A percentile compares a stretch with the other conserved stretches of the same genome.
Evolutionary conservation across 2,113 vertebrate genomes (phyloP).

Genomic region (Oryzias woworae): DNA sequence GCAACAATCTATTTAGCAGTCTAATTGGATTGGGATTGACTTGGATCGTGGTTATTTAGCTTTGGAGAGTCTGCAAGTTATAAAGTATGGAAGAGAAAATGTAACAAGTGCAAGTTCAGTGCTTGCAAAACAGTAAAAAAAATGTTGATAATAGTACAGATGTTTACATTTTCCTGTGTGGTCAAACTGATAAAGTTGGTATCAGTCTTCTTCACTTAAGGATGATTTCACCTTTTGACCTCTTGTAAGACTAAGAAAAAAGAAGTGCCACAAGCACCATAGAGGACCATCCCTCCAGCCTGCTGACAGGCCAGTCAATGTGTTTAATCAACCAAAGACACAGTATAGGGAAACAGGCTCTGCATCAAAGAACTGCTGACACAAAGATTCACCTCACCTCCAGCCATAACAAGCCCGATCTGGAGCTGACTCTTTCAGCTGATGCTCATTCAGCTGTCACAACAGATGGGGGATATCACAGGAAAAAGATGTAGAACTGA

Average conservation of each 20-base stretch:
- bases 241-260: conserved; percentile 27
- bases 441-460: background rate
- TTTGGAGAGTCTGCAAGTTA: background rate
- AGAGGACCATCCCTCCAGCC: conserved; percentile 49
- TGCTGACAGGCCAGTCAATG: conserved; percentile 64
- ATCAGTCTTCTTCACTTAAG: conserved; percentile 12
- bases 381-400: conserved; percentile 50
- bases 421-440: background rate
- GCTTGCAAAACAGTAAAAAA: conserved; percentile 11
- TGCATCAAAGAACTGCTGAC: conserved; percentile 61
- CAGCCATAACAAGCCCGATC: conserved; percentile 40
- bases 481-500: conserved; percentile 9
- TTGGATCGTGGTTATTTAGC: conserved; percentile 22
- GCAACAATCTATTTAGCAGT: conserved; percentile 48
- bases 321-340: conserved; percentile 66
- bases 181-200: conserved; percentile 36
- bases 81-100: background rate
- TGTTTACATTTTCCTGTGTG: conserved; percentile 26
- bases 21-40: conserved; percentile 22
- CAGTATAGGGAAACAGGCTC: conserved; percentile 46
- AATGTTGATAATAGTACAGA: background rate
- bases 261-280: conserved; percentile 22
- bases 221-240: conserved; percentile 11
- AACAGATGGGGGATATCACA: conserved; percentile 5
- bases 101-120: conserved; percentile 11